phyloP scores from a whole-genome alignment of 2,888 invertebrate genomes.

The Corythucha ciliata region DNA sequence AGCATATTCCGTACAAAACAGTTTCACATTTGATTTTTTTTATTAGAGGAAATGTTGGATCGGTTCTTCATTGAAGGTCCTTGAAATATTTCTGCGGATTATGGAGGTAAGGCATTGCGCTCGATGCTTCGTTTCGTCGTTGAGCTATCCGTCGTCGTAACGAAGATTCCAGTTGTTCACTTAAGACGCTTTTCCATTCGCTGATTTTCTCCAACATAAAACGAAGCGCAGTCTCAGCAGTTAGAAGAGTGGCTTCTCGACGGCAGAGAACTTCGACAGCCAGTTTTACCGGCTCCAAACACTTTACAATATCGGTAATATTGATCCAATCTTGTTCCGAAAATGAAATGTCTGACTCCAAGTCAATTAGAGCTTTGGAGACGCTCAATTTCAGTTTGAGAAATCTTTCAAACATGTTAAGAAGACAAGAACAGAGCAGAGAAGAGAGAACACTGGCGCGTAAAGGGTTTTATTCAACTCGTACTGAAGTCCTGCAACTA shows the following conservation, averaged over 20 bases:
- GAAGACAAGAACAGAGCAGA: too few species aligned
- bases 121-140: neutral
- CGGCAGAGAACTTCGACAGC: conserved; percentile 32
- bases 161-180: neutral
- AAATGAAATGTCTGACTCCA: conserved; percentile 16
- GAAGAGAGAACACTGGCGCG: too few species aligned
- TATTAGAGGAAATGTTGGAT: too few species aligned
- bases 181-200: conserved; percentile 9
- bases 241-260: conserved; percentile 28
- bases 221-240: conserved; percentile 27
- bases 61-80: too few species aligned
- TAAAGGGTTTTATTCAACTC: too few species aligned
- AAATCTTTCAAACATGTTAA: conserved; percentile 2
- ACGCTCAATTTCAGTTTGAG: conserved; percentile 20
- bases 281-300: conserved; percentile 31
- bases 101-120: neutral
- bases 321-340: conserved; percentile 19
- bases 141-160: conserved; percentile 1
- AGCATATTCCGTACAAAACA: too few species aligned
- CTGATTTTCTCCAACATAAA: conserved; percentile 21
- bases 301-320: conserved; percentile 21
- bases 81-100: neutral
- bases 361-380: conserved; percentile 32
- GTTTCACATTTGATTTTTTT: too few species aligned
- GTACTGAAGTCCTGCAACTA: too few species aligned